Conservation (phyloP, 2,888 invertebrate species). For the Chrysodeixis includens region DNA sequence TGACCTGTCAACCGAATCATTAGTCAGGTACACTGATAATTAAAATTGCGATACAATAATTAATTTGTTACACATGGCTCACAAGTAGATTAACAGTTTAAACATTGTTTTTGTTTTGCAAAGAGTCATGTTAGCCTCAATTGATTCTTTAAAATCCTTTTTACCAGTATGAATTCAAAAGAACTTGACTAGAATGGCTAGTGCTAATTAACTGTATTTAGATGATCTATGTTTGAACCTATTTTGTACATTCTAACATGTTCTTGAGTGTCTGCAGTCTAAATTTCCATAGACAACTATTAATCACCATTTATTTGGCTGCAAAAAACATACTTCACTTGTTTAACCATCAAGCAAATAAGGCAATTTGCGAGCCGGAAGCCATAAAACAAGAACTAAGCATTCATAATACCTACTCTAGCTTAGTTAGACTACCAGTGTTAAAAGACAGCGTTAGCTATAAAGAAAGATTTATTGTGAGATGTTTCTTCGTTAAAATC, state of each 20-base stretch:
- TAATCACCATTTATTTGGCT: too few species aligned
- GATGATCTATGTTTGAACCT: too few species aligned
- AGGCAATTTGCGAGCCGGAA: conserved; percentile 29
- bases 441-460: conserved; percentile 11
- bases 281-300: too few species aligned
- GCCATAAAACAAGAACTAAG: conserved; percentile 4
- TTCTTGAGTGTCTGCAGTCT: too few species aligned
- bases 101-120: background rate
- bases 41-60: background rate
- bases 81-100: background rate
- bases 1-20: background rate
- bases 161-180: background rate
- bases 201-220: background rate
- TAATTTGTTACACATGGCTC: background rate
- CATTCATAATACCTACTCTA: background rate
- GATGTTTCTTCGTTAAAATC: background rate
- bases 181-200: background rate
- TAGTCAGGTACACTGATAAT: background rate
- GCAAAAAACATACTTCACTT: background rate
- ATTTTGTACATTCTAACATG: too few species aligned
- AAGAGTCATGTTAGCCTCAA: background rate
- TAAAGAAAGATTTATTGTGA: background rate
- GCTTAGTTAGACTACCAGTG: conserved; percentile 7
- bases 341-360: conserved; percentile 8
- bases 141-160: background rate